Base-by-base conservation (phyloP, 2,113 vertebrate genomes). In the Aspidoscelis tigris region DNA sequence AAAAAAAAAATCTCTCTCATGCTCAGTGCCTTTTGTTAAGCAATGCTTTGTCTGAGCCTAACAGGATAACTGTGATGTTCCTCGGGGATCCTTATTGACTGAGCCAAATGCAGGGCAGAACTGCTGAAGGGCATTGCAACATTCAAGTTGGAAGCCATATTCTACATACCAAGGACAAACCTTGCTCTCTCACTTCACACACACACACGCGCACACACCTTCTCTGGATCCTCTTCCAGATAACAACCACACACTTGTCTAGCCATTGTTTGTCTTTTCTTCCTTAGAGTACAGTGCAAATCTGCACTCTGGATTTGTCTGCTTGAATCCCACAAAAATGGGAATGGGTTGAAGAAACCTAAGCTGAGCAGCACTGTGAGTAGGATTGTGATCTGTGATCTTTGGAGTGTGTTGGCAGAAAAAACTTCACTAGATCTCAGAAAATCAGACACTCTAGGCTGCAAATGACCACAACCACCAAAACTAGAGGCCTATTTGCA, bases 51-150 rank as follows among this genome's bases (percentile, higher is more conserved):
- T 84, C 7, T 43, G 65, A 43, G 71, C 61, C 80, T 20, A 8
- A 69, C 0, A 3, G 68, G 77, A 80, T 41, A 72, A 44, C 70
- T 0, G 14, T 10, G 33, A 24, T 22, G 10, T 64, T 83, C 89
- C 76, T 76, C 3, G 1, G 83, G 83, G 87, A 82, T 47, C 41
- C 43, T 10, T 6, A 70, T 16, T 79, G 87, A 84, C 53, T 44
- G 2, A 47, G 44, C 2, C 33, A 12, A 79, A 55, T 24, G 76
- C 71, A 33, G 81, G 80, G 44, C 16, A 20, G 83, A 20, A 0
- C 39, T 47, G 88, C 78, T 83, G 78, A 71, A 83, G 83, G 86
- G 71, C 44, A n/a, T 1, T 5, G 26, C 70, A 70, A 39, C 66
- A 82, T 77, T 82, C 43, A 11, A 24, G 24, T 26, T 4, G 66